Evolutionary conservation across 1,140 invertebrate genomes (phyloP).

Genomic region (Laodelphax striatellus): DNA sequence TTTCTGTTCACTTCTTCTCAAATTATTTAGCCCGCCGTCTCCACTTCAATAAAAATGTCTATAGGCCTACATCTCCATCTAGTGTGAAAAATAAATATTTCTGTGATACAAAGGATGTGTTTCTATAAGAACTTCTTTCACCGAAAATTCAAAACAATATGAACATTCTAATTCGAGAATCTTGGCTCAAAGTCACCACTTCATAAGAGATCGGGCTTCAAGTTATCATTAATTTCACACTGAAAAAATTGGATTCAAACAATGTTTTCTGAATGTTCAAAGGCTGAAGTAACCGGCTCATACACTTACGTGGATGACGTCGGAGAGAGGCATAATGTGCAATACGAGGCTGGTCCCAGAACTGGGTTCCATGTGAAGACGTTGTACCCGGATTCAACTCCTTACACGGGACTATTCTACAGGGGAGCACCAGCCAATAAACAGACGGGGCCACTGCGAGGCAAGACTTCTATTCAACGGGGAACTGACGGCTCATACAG

Average conservation of each 20-base stretch:
- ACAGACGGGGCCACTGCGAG: constrained; percentile 37
- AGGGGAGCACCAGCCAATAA: constrained; percentile 30
- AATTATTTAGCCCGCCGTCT: too few relatives aligned
- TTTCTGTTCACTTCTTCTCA: too few relatives aligned
- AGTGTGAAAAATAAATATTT: too few relatives aligned
- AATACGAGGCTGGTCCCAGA: constrained; percentile 55
- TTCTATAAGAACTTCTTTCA: too few relatives aligned
- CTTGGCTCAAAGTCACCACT: too few relatives aligned
- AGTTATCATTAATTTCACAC: not conserved
- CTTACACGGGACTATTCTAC: constrained; percentile 34
- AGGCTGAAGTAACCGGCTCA: constrained; percentile 39
- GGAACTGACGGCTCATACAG: constrained; percentile 48
- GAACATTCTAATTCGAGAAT: too few relatives aligned
- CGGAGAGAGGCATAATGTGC: constrained; percentile 55
- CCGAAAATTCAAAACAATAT: too few relatives aligned
- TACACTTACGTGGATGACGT: constrained; percentile 60
- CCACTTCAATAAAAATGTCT: too few relatives aligned
- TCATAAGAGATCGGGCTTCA: too few relatives aligned
- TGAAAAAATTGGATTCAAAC: not conserved
- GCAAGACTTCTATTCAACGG: constrained; percentile 45
- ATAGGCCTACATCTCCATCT: too few relatives aligned
- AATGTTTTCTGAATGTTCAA: constrained; percentile 35
- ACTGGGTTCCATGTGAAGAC: constrained; percentile 60
- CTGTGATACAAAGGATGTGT: too few relatives aligned
- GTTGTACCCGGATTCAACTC: constrained; percentile 46